A percentile compares a stretch with the other conserved stretches of the same genome.
Evolutionary conservation across 2,888 invertebrate species (phyloP).

Genomic region (Dolomedes plantarius): DNA sequence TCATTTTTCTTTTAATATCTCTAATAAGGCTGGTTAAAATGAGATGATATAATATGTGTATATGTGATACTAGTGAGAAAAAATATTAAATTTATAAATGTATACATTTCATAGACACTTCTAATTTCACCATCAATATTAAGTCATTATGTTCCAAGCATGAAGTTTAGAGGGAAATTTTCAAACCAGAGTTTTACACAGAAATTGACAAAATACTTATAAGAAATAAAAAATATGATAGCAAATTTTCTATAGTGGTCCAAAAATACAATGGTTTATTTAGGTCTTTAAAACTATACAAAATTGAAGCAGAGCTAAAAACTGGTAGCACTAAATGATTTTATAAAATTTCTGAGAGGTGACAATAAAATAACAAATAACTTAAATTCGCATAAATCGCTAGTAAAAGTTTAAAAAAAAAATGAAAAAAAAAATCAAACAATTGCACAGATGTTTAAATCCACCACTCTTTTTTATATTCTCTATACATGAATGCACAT

Average conservation of each 20-base stretch:
- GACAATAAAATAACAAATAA: conserved; percentile 70
- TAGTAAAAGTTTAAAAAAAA: conserved; percentile 51
- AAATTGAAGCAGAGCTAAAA: conserved; percentile 71
- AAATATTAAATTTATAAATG: too few relatives aligned
- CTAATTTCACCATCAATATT: too few relatives aligned
- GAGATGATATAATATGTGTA: too few relatives aligned
- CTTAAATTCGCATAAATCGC: conserved; percentile 64
- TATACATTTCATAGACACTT: too few relatives aligned
- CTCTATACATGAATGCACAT: conserved; percentile 72
- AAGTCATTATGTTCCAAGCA: too few relatives aligned
- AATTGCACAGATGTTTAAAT: conserved; percentile 70
- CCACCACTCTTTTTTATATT: conserved; percentile 71
- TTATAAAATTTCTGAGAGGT: conserved; percentile 60
- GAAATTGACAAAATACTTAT: neutral
- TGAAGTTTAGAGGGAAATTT: too few relatives aligned
- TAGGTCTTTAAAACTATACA: conserved; percentile 71
- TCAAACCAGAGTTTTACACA: too few relatives aligned
- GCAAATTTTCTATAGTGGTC: conserved; percentile 55
- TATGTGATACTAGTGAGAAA: too few relatives aligned
- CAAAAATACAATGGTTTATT: conserved; percentile 71
- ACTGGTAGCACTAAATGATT: conserved; percentile 63
- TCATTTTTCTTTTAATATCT: too few relatives aligned
- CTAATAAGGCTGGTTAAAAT: too few relatives aligned
- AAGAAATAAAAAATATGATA: conserved; percentile 4
- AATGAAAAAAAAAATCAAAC: conserved; percentile 66